phyloP scores from a whole-genome alignment of 1,140 invertebrate species.

The Piezodorus guildinii region DNA sequence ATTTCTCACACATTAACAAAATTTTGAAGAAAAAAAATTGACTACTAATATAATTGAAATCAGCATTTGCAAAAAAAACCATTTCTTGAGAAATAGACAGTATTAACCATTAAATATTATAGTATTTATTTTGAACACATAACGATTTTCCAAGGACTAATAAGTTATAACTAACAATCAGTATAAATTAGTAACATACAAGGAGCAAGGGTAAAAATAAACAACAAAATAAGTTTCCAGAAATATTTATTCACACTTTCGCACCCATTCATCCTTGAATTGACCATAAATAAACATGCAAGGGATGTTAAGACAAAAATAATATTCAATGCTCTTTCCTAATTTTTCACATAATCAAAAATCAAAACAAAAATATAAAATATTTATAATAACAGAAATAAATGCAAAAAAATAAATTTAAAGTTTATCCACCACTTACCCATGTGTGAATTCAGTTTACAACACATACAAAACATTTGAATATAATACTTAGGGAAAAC shows the following conservation, averaged over 20 bases:
- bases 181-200: no score
- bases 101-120: no score
- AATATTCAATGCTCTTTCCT: slow-evolving; percentile 1
- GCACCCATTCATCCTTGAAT: slow-evolving; percentile 3
- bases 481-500: neutral
- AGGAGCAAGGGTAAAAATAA: no score
- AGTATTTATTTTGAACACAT: no score
- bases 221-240: neutral
- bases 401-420: neutral
- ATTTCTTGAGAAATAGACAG: no score
- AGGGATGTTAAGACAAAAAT: neutral
- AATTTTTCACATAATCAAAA: neutral
- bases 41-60: no score
- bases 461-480: neutral
- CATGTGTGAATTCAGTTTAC: neutral
- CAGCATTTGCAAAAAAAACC: no score
- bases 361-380: neutral
- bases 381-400: neutral
- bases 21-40: no score
- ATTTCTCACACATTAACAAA: no score
- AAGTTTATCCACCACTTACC: slow-evolving; percentile 2
- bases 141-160: no score
- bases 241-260: slow-evolving; percentile 6
- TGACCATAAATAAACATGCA: slow-evolving; percentile 3
- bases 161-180: no score